Evolutionary conservation across 2,797 vertebrate genomes (phyloP), one percentile per base, ranked within the genome.

Genomic region (Tinamus major): DNA sequence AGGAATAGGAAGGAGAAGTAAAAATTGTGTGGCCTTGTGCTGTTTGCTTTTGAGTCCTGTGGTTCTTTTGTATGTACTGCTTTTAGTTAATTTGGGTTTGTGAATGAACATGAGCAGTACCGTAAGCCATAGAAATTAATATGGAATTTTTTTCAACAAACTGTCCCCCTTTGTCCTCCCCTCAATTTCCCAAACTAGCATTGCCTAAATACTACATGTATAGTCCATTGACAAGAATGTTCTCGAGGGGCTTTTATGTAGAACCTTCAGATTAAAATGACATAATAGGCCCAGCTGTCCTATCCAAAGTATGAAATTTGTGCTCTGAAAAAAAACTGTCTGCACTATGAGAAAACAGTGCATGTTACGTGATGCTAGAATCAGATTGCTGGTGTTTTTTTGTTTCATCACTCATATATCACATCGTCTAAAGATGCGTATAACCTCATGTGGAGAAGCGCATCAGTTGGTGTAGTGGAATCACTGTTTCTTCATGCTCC

Each of bases 181-280:
- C 8, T 4, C 10, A 26, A 18, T n/a, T n/a, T 70, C 59, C 19
- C 7, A 44, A 21, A 64, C n/a, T 46, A 49, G 39, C 48, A 74
- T 77, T 85, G 29, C 26, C 4, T 63, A 41, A 87, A 65, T 82
- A 16, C 7, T 63, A 0, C 23, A 6, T 6, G 10, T 53, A 7
- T 59, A 37, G 6, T 77, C 39, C 77, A 3, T 31, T 75, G 79
- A 56, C 35, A 62, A 13, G 11, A 1, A 5, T 74, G 46, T 83
- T 92, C 21, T 82, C 3, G 51, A 37, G 86, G 35, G 14, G 16
- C 37, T 80, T 80, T 17, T 49, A 48, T 65, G 53, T 56, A 91
- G n/a, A 64, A 89, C 55, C 63, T 94, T 84, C 80, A 91, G 64
- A 75, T 87, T 92, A 82, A 78, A 87, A 75, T 49, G 65, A 62